Evolutionary conservation across 2,888 invertebrate species (phyloP), one percentile per base, ranked within the genome.

Genomic region (Pyrrhia umbra): DNA sequence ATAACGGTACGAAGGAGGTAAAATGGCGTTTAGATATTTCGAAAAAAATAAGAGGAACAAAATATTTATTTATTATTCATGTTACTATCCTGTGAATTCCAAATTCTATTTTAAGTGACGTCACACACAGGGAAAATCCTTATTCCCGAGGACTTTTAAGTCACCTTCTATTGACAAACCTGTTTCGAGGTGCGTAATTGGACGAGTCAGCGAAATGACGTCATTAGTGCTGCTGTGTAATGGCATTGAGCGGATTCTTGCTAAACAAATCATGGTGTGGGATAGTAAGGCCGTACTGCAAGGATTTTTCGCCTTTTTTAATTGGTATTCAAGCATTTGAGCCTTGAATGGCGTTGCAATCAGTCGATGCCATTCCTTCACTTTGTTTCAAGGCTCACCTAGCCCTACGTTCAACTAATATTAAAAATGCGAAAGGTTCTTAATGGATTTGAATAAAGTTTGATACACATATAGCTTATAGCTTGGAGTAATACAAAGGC

Each of bases 171-270:
- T n/a, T n/a, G n/a, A 16, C 6, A 3, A 1, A 54, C 20, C 25
- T 20, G 18, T 49, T 13, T 16, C 16, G 10, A 21, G 16, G 43
- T 34, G 4, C 25, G 16, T 21, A 20, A 21, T 15, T n/a, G 25
- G 10, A 15, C 23, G 15, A 72, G 23, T 68, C 56, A 56, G 9
- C 6, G n/a, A 6, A 9, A 39, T 68, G 72, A 68, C 51, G 23
- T 65, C 66, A 68, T 3, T 9, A 16, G 9, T n/a, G 10, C 10
- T n/a, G 15, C 23, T 21, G 6, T 8, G 27, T 25, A 68, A 10
- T 61, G 63, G 21, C 60, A 56, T 67, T 74, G 60, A 52, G 37
- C n/a, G 20, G 23, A 20, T 74, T 74, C 59, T 55, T 56, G 51
- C 9, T 52, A 67, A 67, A 15, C 18, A 54, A 37, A 57, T 58